phyloP scores from a whole-genome alignment of 2,888 invertebrate species.

The Scaptomyza cyrtandrae region DNA sequence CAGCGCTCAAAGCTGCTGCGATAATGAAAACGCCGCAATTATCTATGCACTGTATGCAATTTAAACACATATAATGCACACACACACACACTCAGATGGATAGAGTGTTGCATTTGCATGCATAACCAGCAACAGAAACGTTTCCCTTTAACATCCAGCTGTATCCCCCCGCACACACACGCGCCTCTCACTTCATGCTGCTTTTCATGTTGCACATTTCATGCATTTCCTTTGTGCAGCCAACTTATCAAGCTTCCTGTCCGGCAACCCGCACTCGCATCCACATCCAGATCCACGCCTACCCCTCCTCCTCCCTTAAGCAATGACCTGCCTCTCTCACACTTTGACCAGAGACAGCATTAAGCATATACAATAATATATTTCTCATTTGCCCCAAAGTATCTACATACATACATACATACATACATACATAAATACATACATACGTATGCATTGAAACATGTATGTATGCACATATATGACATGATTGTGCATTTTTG shows the following conservation, averaged over 20 bases:
- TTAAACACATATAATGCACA: slow-evolving; percentile 47
- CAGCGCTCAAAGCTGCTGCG: slow-evolving; percentile 57
- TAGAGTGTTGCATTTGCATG: slow-evolving; percentile 48
- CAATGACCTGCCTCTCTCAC: slow-evolving; percentile 27
- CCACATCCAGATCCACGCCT: slow-evolving; percentile 25
- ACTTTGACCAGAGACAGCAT: slow-evolving; percentile 52
- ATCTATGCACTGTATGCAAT: slow-evolving; percentile 61
- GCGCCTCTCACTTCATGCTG: background rate
- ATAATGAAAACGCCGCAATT: slow-evolving; percentile 65
- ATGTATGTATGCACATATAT: slow-evolving; percentile 7
- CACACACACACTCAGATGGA: slow-evolving; percentile 12
- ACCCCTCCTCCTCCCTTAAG: slow-evolving; percentile 35
- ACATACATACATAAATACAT: too few species aligned
- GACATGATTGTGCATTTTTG: slow-evolving; percentile 72
- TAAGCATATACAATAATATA: slow-evolving; percentile 77
- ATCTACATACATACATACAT: background rate
- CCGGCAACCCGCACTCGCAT: slow-evolving; percentile 50
- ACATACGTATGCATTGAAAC: background rate
- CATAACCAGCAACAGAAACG: slow-evolving; percentile 46
- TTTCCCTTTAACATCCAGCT: slow-evolving; percentile 37
- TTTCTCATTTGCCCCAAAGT: slow-evolving; percentile 43
- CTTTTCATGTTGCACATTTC: slow-evolving; percentile 70
- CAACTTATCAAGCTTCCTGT: slow-evolving; percentile 79
- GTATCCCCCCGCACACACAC: background rate
- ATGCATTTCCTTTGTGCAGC: slow-evolving; percentile 78